Evolutionary conservation across 2,888 invertebrate species (phyloP).

Genomic region (Tuta absoluta): DNA sequence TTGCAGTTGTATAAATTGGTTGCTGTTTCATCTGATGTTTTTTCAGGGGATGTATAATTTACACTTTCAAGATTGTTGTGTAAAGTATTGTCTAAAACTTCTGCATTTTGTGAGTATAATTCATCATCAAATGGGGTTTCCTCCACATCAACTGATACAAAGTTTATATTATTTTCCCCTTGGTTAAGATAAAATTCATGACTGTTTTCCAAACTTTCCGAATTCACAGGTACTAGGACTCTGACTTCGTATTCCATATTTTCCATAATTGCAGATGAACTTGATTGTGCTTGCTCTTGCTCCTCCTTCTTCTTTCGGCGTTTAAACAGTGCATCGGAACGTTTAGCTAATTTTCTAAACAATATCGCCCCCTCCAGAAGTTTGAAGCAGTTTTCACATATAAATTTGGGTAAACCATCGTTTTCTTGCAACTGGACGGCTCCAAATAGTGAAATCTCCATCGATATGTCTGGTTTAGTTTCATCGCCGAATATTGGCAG

Average conservation of each 20-base stretch:
- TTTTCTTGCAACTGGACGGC: slow-evolving; percentile 34
- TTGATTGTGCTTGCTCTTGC: neutral
- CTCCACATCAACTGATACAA: slow-evolving; percentile 6
- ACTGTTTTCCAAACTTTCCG: neutral
- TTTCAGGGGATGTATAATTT: no score
- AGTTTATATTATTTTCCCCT: slow-evolving; percentile 11
- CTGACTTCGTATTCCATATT: neutral
- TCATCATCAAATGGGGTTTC: neutral
- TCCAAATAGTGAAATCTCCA: slow-evolving; percentile 36
- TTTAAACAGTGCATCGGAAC: slow-evolving; percentile 31
- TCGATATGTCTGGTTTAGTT: slow-evolving; percentile 33
- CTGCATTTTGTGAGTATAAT: neutral
- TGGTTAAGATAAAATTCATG: neutral
- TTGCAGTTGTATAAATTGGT: slow-evolving; percentile 5
- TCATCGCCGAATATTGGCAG: slow-evolving; percentile 35
- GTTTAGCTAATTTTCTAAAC: slow-evolving; percentile 40
- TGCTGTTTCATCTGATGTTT: neutral
- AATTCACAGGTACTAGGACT: neutral
- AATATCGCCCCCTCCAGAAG: slow-evolving; percentile 38
- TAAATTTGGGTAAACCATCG: slow-evolving; percentile 41
- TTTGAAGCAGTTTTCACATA: slow-evolving; percentile 39
- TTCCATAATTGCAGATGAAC: neutral
- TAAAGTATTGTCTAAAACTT: neutral
- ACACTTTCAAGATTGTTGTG: neutral
- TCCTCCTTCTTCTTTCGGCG: neutral